A percentile compares a stretch with the other conserved stretches of the same genome.
Evolutionary conservation across 2,888 invertebrate genomes (phyloP).

Genomic region (Listrodromus nycthemerus): DNA sequence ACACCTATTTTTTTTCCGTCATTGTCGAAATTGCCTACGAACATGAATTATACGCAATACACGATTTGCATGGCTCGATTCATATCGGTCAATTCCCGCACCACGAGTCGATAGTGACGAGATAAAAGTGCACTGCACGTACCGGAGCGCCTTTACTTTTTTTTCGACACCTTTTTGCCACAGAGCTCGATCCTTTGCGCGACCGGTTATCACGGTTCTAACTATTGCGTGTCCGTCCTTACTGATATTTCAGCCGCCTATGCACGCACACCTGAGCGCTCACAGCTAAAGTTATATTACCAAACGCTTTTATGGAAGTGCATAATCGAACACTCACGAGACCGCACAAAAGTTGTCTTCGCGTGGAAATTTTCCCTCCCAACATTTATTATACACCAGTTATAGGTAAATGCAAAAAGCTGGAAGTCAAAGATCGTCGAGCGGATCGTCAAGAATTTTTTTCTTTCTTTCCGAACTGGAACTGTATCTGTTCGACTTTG

Average conservation of each 20-base stretch:
- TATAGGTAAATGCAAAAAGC: not conserved
- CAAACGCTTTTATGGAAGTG: not conserved
- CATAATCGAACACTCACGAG: constrained; percentile 1
- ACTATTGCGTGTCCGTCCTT: constrained; percentile 9
- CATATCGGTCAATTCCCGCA: constrained; percentile 15
- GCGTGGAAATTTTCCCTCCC: constrained; percentile 27
- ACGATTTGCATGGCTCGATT: constrained; percentile 1
- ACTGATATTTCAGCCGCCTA: not conserved
- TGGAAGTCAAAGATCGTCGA: not conserved
- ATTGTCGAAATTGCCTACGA: too few species aligned
- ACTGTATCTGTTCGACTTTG: not conserved
- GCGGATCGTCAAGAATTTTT: constrained; percentile 2
- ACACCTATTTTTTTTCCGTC: too few species aligned
- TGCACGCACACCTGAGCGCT: not conserved
- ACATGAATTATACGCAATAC: not conserved
- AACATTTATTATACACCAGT: constrained; percentile 9
- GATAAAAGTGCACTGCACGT: not conserved
- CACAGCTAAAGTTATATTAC: not conserved
- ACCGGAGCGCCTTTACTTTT: constrained; percentile 24
- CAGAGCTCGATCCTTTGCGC: constrained; percentile 24
- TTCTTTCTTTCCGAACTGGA: constrained; percentile 3
- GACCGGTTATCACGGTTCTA: constrained; percentile 33
- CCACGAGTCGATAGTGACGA: not conserved
- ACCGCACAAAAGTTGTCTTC: constrained; percentile 41
- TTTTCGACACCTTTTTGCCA: constrained; percentile 34